These are phyloP conservation scores for Hiodon alosoides DNA, from an alignment of 2,113 vertebrate genomes.

Conservation along the genomic window DNA sequence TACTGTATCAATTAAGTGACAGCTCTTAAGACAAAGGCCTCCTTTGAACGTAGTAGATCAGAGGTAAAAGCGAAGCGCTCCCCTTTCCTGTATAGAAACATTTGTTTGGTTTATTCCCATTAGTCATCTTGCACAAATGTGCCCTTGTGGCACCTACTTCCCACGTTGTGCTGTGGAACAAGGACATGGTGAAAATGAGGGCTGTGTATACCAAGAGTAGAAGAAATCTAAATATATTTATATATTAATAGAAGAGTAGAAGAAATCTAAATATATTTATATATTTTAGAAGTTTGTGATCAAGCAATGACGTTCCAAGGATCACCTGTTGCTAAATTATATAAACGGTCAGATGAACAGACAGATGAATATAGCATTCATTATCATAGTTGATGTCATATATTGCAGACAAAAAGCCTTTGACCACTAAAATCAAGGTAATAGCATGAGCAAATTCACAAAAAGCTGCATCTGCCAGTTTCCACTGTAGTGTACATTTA, in stretches of 20 bases:
- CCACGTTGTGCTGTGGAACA: not conserved
- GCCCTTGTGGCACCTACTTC: constrained; percentile 19
- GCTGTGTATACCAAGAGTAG: not conserved
- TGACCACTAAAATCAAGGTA: no score
- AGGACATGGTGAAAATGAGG: not conserved
- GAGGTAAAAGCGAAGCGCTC: constrained; percentile 51
- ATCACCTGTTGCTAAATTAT: no score
- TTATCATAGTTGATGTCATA: no score
- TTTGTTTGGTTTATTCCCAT: constrained; percentile 38
- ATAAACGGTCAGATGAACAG: no score
- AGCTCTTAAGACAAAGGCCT: constrained; percentile 61
- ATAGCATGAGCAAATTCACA: no score
- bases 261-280: no score
- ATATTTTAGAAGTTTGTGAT: no score
- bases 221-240: not conserved
- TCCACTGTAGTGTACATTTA: no score
- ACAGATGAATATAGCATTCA: no score
- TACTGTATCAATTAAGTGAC: constrained; percentile 62
- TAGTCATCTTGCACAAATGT: constrained; percentile 46
- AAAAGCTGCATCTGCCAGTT: no score
- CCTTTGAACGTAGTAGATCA: constrained; percentile 44
- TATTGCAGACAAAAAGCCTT: no score
- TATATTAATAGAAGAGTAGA: not conserved
- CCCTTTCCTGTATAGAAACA: constrained; percentile 42
- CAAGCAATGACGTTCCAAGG: no score